Base-by-base conservation (phyloP, 2,113 vertebrate genomes). In the Brachyistius frenatus region DNA sequence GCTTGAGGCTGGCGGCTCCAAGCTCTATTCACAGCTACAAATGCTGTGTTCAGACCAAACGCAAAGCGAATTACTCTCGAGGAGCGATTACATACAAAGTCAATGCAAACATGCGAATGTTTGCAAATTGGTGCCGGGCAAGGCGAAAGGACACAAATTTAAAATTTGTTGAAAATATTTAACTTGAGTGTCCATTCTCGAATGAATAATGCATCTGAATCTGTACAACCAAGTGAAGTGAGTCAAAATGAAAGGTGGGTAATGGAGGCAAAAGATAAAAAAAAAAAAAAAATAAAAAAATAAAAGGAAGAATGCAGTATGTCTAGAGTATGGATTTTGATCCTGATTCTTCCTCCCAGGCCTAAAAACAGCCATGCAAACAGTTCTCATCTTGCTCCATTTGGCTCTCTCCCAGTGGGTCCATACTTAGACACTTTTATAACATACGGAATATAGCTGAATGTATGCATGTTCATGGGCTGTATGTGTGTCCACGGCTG, bases 181-280 rank as follows among this genome's bases (percentile, higher is more conserved):
- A 23, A 23, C 23, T 23, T 23, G 23, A 23, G 23, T 23, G 23
- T 23, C 23, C 23, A 1, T 23, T 23, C 23, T 23, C 23, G 23
- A 23, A 23, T 23, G 23, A 23, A 1, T 23, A 23, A 23, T 23
- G 23, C 5, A 56, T 32, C 39, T 65, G 41, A 23, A 23, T 23
- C 23, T 23, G 23, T 23, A 23, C 23, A 23, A 23, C 23, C 23
- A 23, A 23, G 23, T 23, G 23, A 23, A 23, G 23, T 23, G 41
- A 44, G 41, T 11, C 13, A 44, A 11, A 11, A 3, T 44, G 10
- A 8, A 2, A 11, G 3, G 9, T 44, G 41, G 41, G 41, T 44
- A 44, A 44, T 3, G 6, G 9, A 41, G 39, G 39, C 0, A 1
- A 11, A 9, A 4, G 30, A 8, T 41, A 0, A 7, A 7, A 8